Percentiles rank a stretch among this genome's conserved stretches.
phyloP scores from a whole-genome alignment of 2,797 vertebrate genomes.

The Acestrorhynchus altus region DNA sequence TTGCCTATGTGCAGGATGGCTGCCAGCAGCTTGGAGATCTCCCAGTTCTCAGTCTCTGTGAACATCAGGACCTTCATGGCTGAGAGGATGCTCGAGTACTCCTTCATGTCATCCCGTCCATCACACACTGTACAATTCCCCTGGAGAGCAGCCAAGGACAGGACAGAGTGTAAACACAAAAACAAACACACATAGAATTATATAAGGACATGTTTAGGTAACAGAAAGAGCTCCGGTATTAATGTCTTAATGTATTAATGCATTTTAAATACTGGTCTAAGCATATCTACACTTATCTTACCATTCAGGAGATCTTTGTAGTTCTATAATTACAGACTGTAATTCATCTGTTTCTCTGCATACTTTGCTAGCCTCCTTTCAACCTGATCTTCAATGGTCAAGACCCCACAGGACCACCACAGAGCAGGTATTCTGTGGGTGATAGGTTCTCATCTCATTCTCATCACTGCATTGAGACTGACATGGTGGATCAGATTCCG shows the following conservation, averaged over 20 bases:
- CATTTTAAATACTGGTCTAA: neutral
- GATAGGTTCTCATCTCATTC: too few relatives aligned
- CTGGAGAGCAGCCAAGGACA: constrained; percentile 68
- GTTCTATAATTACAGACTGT: neutral
- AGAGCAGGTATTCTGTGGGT: too few relatives aligned
- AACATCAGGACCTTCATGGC: constrained; percentile 99
- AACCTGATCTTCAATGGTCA: too few relatives aligned
- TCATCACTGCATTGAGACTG: too few relatives aligned
- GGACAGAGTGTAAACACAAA: neutral
- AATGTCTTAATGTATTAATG: neutral
- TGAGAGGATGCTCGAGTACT: constrained; percentile 94
- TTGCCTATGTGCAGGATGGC: constrained; percentile 96
- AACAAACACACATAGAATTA: neutral
- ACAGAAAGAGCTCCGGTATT: neutral
- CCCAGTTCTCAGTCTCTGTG: constrained; percentile 95
- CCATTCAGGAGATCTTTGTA: neutral
- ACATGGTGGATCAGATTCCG: too few relatives aligned
- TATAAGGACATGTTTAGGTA: neutral
- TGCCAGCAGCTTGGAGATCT: constrained; percentile 94
- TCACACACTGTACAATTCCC: constrained; percentile 92
- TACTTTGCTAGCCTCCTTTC: too few relatives aligned
- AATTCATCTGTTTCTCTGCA: neutral
- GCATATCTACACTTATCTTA: neutral
- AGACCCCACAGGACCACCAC: too few relatives aligned
- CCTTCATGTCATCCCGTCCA: constrained; percentile 91